A percentile compares a stretch with the other conserved stretches of the same genome.
Conservation (phyloP, 2,113 vertebrate species). For the Chiloscyllium plagiosum region DNA sequence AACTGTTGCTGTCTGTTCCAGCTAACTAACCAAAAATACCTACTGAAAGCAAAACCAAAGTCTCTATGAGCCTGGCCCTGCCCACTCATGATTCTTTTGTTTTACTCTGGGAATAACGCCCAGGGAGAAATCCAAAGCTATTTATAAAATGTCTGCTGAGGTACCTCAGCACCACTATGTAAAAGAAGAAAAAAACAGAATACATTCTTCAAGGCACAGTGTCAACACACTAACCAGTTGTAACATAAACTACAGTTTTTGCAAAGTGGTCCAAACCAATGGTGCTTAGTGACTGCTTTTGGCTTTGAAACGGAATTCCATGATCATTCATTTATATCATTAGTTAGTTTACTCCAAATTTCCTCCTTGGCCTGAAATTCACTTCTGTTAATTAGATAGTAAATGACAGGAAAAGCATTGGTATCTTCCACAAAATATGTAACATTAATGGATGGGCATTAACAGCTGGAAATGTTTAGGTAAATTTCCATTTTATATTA, state of each 20-base stretch:
- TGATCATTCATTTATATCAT: background rate
- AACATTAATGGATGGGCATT: background rate
- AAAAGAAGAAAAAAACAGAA: no score
- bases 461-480: background rate
- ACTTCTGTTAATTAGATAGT: background rate
- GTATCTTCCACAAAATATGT: background rate
- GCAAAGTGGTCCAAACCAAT: background rate
- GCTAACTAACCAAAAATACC: no score
- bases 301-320: background rate
- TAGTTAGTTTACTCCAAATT: background rate
- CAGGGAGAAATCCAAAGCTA: no score
- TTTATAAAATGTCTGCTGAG: no score
- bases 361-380: background rate
- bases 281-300: background rate
- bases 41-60: no score
- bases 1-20: no score
- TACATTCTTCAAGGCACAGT: no score
- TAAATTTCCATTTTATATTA: background rate
- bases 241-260: background rate
- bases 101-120: no score
- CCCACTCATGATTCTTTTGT: no score
- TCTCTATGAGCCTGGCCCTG: no score
- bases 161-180: no score
- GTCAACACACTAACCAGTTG: background rate
- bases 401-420: background rate